These are phyloP conservation scores for Odocoileus virginianus DNA, from an alignment of 2,113 vertebrate species.

Conservation along the genomic window DNA sequence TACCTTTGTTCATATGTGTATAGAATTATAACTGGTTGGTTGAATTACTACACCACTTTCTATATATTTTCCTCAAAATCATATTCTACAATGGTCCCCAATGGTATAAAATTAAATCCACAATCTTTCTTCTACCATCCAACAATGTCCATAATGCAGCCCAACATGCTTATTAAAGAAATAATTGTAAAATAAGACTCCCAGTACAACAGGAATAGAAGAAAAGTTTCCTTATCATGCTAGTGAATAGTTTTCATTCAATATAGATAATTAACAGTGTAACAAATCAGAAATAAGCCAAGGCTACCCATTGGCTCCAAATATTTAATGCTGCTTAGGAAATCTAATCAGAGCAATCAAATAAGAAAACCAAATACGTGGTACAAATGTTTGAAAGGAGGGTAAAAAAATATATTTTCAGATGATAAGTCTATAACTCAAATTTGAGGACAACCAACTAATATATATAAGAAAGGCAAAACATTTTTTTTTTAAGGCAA, in stretches of 20 bases:
- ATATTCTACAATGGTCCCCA: not conserved
- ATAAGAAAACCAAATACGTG: not conserved
- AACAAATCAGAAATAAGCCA: not conserved
- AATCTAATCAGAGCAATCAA: not conserved
- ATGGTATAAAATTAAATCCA: not conserved
- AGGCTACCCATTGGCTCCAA: not conserved
- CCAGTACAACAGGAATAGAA: not conserved
- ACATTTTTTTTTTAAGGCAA: not conserved
- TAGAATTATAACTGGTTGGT: not conserved
- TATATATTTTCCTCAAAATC: not conserved
- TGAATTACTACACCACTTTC: not conserved
- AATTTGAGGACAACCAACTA: not conserved
- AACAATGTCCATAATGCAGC: not conserved
- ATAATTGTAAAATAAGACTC: not conserved
- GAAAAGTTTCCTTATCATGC: not conserved
- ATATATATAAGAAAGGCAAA: not conserved
- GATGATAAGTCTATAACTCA: not conserved
- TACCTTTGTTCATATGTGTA: not conserved
- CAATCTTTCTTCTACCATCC: not conserved
- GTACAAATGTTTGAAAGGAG: not conserved
- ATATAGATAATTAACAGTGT: not conserved
- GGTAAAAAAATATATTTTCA: not conserved
- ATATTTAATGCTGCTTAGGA: not conserved
- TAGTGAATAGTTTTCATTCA: not conserved
- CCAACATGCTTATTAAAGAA: not conserved